phyloP scores from a whole-genome alignment of 64 coral and sea anemone genomes.

The Dendrophyllia cribrosa region DNA sequence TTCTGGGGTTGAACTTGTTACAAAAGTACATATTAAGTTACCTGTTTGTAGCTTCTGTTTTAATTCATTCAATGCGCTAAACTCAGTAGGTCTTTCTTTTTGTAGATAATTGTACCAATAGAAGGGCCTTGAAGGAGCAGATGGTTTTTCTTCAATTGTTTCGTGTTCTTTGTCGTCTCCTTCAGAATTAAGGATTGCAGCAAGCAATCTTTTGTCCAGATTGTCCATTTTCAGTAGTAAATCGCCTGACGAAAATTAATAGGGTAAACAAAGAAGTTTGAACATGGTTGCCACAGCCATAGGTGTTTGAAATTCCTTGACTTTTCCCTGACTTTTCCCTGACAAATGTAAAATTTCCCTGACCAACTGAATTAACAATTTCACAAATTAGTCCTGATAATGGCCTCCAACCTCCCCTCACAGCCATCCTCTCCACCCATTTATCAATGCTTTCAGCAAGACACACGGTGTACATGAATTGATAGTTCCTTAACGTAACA shows the following conservation, averaged over 20 bases:
- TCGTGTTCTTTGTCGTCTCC: constrained; percentile 5
- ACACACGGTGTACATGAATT: too few relatives aligned
- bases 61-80: constrained; percentile 79
- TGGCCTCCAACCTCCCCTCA: too few relatives aligned
- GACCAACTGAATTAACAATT: too few relatives aligned
- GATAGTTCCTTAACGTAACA: too few relatives aligned
- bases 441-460: too few relatives aligned
- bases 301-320: too few relatives aligned
- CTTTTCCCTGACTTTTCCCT: too few relatives aligned
- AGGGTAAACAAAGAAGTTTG: not conserved
- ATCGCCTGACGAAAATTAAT: constrained; percentile 20
- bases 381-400: too few relatives aligned
- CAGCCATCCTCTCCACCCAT: too few relatives aligned
- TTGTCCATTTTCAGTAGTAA: constrained; percentile 28
- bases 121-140: constrained; percentile 57
- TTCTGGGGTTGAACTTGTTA: too few relatives aligned
- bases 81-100: constrained; percentile 81
- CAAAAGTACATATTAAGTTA: not conserved
- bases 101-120: constrained; percentile 93
- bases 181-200: constrained; percentile 41
- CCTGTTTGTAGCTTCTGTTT: constrained; percentile 89
- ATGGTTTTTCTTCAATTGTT: not conserved
- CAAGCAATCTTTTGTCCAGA: constrained; percentile 19
- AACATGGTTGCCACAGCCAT: too few relatives aligned
- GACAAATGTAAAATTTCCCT: too few relatives aligned